phyloP scores from a whole-genome alignment of 1,140 invertebrate species.

The Schlechtendalia chinensis region DNA sequence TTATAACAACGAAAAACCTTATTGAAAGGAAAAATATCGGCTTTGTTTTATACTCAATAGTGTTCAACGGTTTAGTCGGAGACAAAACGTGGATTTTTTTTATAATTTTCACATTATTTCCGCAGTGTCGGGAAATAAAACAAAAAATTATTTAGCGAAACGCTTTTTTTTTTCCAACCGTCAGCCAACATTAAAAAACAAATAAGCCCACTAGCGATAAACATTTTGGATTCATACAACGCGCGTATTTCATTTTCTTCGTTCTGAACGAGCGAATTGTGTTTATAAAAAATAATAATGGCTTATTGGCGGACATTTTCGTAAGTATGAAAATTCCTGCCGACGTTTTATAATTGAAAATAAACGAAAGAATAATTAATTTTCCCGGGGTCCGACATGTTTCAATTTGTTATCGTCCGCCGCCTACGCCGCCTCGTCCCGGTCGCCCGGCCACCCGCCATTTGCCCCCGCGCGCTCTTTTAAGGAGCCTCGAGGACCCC shows the following conservation, averaged over 20 bases:
- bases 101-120: too few species aligned
- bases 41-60: too few species aligned
- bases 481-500: slow-evolving; percentile 48
- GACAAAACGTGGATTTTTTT: too few species aligned
- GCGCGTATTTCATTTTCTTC: not conserved
- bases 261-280: slow-evolving; percentile 1
- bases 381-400: slow-evolving; percentile 48
- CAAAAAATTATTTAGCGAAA: not conserved
- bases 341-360: slow-evolving; percentile 49
- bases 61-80: too few species aligned
- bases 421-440: not conserved
- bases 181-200: too few species aligned
- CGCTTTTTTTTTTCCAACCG: not conserved
- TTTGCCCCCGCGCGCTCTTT: slow-evolving; percentile 5
- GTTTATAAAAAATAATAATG: slow-evolving; percentile 46
- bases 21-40: too few species aligned
- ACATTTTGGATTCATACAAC: not conserved
- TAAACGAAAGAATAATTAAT: slow-evolving; percentile 50
- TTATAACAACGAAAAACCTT: too few species aligned
- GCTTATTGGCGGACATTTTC: slow-evolving; percentile 44
- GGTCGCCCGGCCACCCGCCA: not conserved
- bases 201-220: not conserved
- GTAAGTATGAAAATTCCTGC: slow-evolving; percentile 46
- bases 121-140: not conserved
- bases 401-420: slow-evolving; percentile 46